A percentile compares a stretch with the other conserved stretches of the same genome.
These are phyloP conservation scores for Leucoraja ocellata DNA, from an alignment of 2,797 vertebrate species.

Conservation along the genomic window DNA sequence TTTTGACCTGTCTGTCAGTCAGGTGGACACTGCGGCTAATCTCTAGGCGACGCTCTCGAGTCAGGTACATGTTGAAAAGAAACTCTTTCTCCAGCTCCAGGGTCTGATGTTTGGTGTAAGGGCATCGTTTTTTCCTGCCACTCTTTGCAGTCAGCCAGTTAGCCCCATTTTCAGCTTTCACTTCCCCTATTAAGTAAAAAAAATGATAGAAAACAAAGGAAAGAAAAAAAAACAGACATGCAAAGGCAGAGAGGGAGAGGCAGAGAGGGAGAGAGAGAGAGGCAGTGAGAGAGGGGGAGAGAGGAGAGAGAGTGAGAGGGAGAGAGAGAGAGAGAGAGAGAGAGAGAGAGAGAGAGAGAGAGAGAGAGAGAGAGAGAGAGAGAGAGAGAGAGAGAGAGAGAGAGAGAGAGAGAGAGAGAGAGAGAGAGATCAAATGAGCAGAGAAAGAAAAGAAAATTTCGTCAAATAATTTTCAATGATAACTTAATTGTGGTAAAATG, in stretches of 20 bases:
- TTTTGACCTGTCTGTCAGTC: constrained; percentile 98
- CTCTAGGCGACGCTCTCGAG: constrained; percentile 94
- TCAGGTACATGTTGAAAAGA: constrained; percentile 99
- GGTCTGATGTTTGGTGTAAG: constrained; percentile 96
- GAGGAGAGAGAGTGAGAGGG: not conserved
- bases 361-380: constrained; percentile 9
- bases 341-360: constrained; percentile 27
- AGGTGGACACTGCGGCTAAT: constrained; percentile 97
- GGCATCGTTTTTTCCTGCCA: constrained; percentile 93
- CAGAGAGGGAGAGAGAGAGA: constrained; percentile 24
- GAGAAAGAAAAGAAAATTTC: constrained; percentile 34
- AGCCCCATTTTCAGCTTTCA: constrained; percentile 77
- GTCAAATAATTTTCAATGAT: not conserved
- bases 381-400: constrained; percentile 39
- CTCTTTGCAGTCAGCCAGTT: constrained; percentile 97
- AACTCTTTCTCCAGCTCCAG: constrained; percentile 98
- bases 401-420: not conserved
- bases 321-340: constrained; percentile 6
- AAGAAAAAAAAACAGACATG: not conserved
- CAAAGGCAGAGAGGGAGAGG: constrained; percentile 25
- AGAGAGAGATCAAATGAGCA: not conserved
- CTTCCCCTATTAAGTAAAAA: constrained; percentile 65
- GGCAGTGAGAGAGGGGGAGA: not conserved
- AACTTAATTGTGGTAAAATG: not conserved
- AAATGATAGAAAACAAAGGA: constrained; percentile 39